Percentiles rank a stretch among this genome's conserved stretches.
phyloP scores from a whole-genome alignment of 2,888 invertebrate genomes.

The Achlya flavicornis region DNA sequence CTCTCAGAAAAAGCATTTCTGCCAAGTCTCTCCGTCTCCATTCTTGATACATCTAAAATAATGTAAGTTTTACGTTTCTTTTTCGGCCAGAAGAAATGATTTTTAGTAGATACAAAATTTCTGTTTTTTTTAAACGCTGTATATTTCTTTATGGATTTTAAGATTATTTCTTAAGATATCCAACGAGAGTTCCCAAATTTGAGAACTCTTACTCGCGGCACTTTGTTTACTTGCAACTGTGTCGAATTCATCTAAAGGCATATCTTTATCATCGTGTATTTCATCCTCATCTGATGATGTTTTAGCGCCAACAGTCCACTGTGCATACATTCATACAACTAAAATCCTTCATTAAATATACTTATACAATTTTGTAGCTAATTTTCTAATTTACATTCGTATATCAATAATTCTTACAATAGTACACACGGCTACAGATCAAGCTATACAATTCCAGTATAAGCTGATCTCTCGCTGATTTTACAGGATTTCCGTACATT shows the following conservation, averaged over 20 bases:
- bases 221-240: conserved; percentile 1
- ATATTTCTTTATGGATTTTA: neutral
- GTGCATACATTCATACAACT: neutral
- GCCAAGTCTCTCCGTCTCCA: neutral
- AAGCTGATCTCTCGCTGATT: too few relatives aligned
- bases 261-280: neutral
- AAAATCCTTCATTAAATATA: neutral
- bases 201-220: neutral
- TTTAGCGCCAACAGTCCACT: neutral
- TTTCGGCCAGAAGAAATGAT: neutral
- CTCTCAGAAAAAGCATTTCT: conserved; percentile 13
- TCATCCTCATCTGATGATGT: neutral
- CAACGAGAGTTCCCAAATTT: neutral
- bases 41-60: neutral
- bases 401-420: neutral
- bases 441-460: too few relatives aligned
- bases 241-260: neutral
- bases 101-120: neutral
- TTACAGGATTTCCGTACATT: too few relatives aligned
- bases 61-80: neutral
- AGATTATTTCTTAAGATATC: neutral
- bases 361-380: neutral
- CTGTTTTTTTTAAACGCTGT: neutral
- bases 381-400: neutral
- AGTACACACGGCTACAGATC: too few relatives aligned